Percentiles rank a stretch among this genome's conserved stretches.
Conservation (phyloP, 2,113 vertebrate species). For the Fukomys damarensis region DNA sequence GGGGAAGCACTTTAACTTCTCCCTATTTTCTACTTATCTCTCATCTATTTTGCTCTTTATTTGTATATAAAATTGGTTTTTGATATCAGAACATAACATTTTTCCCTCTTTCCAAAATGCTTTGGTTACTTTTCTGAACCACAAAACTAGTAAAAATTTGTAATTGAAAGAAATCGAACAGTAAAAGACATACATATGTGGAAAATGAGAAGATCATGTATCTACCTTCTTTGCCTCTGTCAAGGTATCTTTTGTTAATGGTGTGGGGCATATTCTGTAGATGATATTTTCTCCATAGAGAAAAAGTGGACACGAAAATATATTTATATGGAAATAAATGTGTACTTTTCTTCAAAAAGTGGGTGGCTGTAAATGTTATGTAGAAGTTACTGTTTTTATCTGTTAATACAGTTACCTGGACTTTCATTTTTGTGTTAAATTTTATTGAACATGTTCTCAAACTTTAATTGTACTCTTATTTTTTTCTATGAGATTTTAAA, state of each 20-base stretch:
- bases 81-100: neutral
- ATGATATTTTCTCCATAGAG: neutral
- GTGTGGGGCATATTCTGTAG: neutral
- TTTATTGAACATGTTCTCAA: neutral
- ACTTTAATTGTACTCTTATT: neutral
- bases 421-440: neutral
- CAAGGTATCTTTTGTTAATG: neutral
- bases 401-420: neutral
- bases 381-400: neutral
- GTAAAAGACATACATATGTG: neutral
- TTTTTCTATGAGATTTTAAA: neutral
- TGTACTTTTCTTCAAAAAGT: neutral
- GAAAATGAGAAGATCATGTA: neutral
- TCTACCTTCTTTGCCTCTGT: neutral
- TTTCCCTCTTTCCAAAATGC: neutral
- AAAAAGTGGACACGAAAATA: neutral
- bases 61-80: neutral
- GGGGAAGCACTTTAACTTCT: neutral
- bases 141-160: constrained; percentile 11
- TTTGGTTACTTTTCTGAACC: neutral
- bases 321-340: neutral
- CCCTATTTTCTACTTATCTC: neutral
- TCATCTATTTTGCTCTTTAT: neutral
- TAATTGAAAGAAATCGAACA: neutral
- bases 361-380: neutral